Evolutionary conservation across 64 coral and sea anemone genomes (phyloP), one percentile per base, ranked within the genome.

Genomic region (Orbicella faveolata): DNA sequence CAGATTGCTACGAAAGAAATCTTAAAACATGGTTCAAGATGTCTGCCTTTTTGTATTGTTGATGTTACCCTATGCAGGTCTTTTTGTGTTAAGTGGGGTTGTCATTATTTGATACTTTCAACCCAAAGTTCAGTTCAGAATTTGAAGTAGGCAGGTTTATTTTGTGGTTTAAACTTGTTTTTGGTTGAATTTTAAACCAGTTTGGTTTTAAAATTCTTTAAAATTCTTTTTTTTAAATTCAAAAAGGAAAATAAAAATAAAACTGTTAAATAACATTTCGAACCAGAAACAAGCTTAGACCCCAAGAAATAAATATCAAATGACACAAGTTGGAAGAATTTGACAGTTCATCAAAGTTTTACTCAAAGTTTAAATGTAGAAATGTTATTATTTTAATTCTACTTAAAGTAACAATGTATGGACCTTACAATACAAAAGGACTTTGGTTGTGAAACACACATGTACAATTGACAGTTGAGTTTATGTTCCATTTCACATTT

Each of bases 11-110:
- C 23, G 9, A 78, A 78, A 52, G 76, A 2, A 52, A 78, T 78
- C 41, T 51, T 52, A 30, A 30, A 30, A 30, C 30, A 77, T 77
- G 75, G 75, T 77, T 77, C 75, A 77, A 77, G 75, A 5, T 77
- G 36, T 77, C 75, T 77, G 75, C 36, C 36, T 77, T 77, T 77
- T 77, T 52, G 75, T 77, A 44, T 77, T 39, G 75, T 51, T 77
- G 75, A 77, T 77, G 75, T 77, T 51, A 77, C 34, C 75, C 75
- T 77, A 53, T 77, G 75, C 18, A 77, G 36, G 75, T 77, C 39
- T 77, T 77, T 77, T 52, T 77, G 34, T 77, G 75, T 77, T 44
- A 77, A 77, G 36, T 77, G 36, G 75, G 75, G 75, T 77, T 77
- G 37, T 18, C 36, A 41, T 41, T 41, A 41, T 41, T 41, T 41